phyloP scores from a whole-genome alignment of 2,113 vertebrate species.

The Melanotaenia duboulayi region DNA sequence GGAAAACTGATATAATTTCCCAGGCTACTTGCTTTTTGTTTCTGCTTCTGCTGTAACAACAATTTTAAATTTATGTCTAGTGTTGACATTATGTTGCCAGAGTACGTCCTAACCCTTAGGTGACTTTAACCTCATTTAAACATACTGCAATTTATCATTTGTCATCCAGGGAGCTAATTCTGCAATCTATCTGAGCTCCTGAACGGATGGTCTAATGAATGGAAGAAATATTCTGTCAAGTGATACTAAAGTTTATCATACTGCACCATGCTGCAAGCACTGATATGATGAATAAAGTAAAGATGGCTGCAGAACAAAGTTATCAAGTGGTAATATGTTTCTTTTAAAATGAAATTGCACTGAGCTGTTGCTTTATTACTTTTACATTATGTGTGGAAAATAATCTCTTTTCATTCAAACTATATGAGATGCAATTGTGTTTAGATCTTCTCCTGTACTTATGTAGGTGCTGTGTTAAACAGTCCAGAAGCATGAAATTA shows the following conservation, averaged over 20 bases:
- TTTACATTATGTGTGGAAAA: too few relatives aligned
- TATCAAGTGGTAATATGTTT: too few relatives aligned
- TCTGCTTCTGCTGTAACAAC: background rate
- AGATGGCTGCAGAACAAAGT: too few relatives aligned
- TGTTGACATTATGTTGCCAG: slow-evolving; percentile 17
- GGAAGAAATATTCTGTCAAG: background rate
- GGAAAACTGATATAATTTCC: slow-evolving; percentile 7
- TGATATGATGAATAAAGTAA: too few relatives aligned
- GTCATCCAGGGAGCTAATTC: background rate
- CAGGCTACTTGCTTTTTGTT: slow-evolving; percentile 29
- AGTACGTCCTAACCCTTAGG: slow-evolving; percentile 2
- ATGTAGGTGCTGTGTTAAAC: too few relatives aligned
- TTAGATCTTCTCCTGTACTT: too few relatives aligned
- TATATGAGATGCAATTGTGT: too few relatives aligned
- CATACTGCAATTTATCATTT: slow-evolving; percentile 1
- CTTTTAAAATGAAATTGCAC: too few relatives aligned
- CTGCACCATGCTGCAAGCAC: background rate
- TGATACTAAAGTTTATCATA: background rate
- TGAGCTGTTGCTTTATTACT: too few relatives aligned
- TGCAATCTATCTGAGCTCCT: background rate
- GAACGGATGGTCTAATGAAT: slow-evolving; percentile 2
- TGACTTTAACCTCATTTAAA: slow-evolving; percentile 2
- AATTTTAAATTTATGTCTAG: slow-evolving; percentile 7
- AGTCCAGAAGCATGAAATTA: too few relatives aligned
- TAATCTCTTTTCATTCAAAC: too few relatives aligned